These are phyloP conservation scores for Kryphioiulus occultus DNA, from an alignment of 2,888 invertebrate species.

Conservation along the genomic window DNA sequence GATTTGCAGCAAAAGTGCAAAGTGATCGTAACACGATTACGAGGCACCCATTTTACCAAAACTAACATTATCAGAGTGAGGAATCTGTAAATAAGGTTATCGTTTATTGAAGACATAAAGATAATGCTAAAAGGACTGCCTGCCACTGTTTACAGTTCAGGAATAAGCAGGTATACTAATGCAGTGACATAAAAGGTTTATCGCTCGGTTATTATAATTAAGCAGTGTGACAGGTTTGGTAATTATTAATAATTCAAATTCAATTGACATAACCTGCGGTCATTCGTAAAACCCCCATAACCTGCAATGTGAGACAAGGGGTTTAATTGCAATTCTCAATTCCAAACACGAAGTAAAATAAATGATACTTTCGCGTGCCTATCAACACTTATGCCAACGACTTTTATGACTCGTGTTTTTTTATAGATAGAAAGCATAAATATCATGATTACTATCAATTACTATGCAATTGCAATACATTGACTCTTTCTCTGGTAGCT, in stretches of 20 bases:
- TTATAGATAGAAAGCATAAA: no score
- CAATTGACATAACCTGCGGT: not conserved
- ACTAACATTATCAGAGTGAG: not conserved
- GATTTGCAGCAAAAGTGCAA: no score
- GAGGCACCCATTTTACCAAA: not conserved
- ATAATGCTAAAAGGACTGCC: not conserved
- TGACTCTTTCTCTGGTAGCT: no score
- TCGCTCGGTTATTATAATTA: not conserved
- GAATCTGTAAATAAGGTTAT: not conserved
- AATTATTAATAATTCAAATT: not conserved
- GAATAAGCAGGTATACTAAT: not conserved
- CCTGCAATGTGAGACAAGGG: not conserved
- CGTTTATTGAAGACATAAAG: not conserved
- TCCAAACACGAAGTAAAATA: not conserved
- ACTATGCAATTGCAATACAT: no score
- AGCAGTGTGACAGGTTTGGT: not conserved
- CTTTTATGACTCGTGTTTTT: not conserved
- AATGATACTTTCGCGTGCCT: not conserved
- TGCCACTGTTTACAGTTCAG: conserved; percentile 3
- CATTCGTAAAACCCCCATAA: not conserved
- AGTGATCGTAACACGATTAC: not conserved
- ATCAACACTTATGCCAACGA: not conserved
- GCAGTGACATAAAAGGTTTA: not conserved
- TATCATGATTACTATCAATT: no score
- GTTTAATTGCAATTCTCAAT: not conserved